phyloP scores from a whole-genome alignment of 1,140 invertebrate species.

The Brachionus plicatilis region DNA sequence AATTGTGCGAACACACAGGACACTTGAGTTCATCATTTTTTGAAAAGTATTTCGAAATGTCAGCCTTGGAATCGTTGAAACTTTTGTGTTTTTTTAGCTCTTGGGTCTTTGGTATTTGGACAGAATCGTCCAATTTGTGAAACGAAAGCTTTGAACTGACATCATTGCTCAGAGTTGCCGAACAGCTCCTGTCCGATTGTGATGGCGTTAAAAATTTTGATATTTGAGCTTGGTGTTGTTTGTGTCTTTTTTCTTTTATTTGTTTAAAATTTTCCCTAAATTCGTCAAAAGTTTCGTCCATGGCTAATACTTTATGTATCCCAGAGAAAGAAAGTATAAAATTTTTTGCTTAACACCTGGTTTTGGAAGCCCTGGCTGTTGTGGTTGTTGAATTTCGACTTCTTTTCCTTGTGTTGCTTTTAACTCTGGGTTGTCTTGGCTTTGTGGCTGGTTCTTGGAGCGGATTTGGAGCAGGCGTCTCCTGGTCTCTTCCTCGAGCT shows the following conservation, averaged over 20 bases:
- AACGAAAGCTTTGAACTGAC: background rate
- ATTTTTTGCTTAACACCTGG: background rate
- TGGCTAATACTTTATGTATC: conserved; percentile 13
- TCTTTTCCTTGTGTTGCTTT: background rate
- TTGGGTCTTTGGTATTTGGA: background rate
- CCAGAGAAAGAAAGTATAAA: background rate
- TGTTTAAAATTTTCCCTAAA: conserved; percentile 40
- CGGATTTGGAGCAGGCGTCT: background rate
- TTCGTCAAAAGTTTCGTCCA: conserved; percentile 39
- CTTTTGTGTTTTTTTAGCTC: background rate
- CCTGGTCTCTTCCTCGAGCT: conserved; percentile 20
- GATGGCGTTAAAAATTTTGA: conserved; percentile 20
- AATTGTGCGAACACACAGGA: conserved; percentile 14
- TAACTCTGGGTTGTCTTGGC: background rate
- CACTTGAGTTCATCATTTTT: conserved; percentile 16
- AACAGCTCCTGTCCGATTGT: background rate
- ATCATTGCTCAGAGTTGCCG: background rate
- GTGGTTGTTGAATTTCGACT: background rate
- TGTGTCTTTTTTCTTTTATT: conserved; percentile 30
- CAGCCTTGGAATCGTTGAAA: background rate
- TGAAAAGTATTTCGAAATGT: conserved; percentile 33
- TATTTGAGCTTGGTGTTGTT: conserved; percentile 8
- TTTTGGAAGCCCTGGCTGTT: background rate
- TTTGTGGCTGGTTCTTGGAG: background rate
- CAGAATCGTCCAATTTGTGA: background rate